Evolutionary conservation across 2,797 vertebrate genomes (phyloP).

Genomic region (Masticophis lateralis): DNA sequence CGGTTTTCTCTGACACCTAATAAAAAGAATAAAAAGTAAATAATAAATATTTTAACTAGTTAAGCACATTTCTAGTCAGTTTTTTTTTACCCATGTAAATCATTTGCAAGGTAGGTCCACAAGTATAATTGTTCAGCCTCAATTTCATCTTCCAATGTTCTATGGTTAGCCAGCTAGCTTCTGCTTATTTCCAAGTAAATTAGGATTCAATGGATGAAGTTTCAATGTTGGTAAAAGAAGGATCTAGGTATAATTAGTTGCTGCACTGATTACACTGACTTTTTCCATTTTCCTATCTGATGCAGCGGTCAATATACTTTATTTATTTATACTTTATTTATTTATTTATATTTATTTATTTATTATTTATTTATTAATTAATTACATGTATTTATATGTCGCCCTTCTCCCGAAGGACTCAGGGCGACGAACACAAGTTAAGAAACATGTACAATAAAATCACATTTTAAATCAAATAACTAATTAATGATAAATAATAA

Average conservation of each 20-base stretch:
- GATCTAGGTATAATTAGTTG: neutral
- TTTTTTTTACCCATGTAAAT: neutral
- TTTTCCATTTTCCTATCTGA: neutral
- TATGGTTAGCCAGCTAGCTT: neutral
- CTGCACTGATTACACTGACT: neutral
- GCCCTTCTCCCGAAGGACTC: no score
- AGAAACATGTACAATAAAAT: no score
- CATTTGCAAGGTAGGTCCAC: neutral
- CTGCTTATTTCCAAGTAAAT: neutral
- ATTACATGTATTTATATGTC: no score
- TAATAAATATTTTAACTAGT: neutral
- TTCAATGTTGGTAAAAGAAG: neutral
- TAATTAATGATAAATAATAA: no score
- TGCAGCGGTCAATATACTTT: neutral
- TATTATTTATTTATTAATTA: no score
- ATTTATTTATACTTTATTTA: neutral
- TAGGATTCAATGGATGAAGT: neutral
- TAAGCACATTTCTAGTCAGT: neutral
- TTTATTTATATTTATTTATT: no score
- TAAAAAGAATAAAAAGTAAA: constrained; percentile 29
- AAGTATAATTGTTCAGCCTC: neutral
- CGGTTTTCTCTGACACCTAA: constrained; percentile 46
- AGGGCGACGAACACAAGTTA: no score
- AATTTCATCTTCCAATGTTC: neutral
- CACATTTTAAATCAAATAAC: no score